Conservation (phyloP, 2,888 invertebrate genomes). For the Campoplex capitator region DNA sequence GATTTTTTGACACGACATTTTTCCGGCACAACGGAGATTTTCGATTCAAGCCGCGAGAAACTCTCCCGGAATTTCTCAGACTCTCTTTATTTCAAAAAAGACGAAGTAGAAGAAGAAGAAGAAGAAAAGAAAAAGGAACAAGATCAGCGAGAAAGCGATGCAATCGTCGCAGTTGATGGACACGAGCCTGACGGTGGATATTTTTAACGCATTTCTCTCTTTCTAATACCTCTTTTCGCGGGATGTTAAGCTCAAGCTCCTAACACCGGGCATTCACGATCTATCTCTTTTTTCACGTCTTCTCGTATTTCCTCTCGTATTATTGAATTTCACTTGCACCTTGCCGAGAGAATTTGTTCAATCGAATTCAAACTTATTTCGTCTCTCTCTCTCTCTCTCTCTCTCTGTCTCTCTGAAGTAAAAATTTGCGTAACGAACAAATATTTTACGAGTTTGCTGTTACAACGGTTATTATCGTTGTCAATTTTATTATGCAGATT, state of each 20-base stretch:
- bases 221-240: constrained; percentile 14
- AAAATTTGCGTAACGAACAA: not conserved
- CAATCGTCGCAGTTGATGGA: constrained; percentile 37
- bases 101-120: not conserved
- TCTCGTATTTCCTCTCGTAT: not conserved
- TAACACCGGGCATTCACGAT: constrained; percentile 3
- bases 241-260: not conserved
- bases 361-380: not conserved
- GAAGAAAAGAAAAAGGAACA: not conserved
- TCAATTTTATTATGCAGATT: not conserved
- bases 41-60: constrained; percentile 18
- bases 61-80: constrained; percentile 3
- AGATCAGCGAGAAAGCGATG: constrained; percentile 46
- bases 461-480: not conserved
- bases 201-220: constrained; percentile 57
- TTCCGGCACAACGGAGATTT: constrained; percentile 34
- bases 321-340: constrained; percentile 13
- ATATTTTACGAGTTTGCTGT: not conserved
- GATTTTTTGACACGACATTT: constrained; percentile 56
- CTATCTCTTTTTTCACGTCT: constrained; percentile 32
- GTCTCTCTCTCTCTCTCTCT: not conserved
- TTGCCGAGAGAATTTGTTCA: not conserved
- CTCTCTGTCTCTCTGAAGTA: no score
- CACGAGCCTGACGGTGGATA: constrained; percentile 43
- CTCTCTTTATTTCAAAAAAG: not conserved